Base-by-base conservation (phyloP, 2,888 invertebrate species). In the Desoria tigrina region DNA sequence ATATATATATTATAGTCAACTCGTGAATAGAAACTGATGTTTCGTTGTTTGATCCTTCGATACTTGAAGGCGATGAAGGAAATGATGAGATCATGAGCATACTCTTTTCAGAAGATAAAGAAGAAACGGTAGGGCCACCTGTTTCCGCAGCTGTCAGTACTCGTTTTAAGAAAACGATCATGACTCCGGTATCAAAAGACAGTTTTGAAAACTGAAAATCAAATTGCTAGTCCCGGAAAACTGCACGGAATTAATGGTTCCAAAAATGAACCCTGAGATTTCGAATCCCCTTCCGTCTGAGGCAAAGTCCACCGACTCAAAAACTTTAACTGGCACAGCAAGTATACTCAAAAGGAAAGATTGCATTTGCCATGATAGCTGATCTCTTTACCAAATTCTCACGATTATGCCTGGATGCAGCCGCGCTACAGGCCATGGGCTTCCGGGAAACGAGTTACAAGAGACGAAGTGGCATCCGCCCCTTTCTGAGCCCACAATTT, bases 201-300 rank as follows among this genome's bases (percentile, higher is more conserved):
- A 37, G 21, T 6, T n/a, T 7, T 14, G 55, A 65, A 26, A 27
- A 21, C 23, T 53, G 26, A 59, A 51, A 21, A 14, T 4, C 3
- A 50, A 39, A 37, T n/a, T 53, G 1, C 37, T 37, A 18, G 14
- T 60, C 23, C 63, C 63, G 2, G 27, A 24, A 1, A 66, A 66
- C 39, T 49, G 54, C 9, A 54, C 42, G 21, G 9, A 24, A 2
- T 6, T 59, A 2, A 16, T 27, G 1, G 55, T 55, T 3, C 66
- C 63, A n/a, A 63, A 58, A 39, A 42, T 60, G 1, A 63, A 66
- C 50, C 28, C 54, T 3, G 55, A 63, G 55, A 59, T 63, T 2
- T 66, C 59, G 66, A 24, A n/a, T 2, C 50, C 3, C 26, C 27
- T 58, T 1, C 39, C 51, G 18, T 23, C 39, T 1, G 21, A 4